phyloP scores from a whole-genome alignment of 2,113 vertebrate species.

The Garra rufa region DNA sequence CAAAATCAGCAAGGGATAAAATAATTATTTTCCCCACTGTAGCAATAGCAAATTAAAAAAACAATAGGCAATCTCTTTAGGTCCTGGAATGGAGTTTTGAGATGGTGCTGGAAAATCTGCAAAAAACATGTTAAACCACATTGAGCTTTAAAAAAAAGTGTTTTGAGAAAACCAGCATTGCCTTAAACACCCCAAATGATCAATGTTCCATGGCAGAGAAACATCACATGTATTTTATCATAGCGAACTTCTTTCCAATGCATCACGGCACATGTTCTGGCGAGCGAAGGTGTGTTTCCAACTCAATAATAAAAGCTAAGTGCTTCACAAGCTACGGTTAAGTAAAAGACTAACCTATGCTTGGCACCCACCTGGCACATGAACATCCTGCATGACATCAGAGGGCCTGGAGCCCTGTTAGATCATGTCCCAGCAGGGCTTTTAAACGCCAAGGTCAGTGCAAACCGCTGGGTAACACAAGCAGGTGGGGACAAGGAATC shows the following conservation, averaged over 20 bases:
- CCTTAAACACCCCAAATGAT: not conserved
- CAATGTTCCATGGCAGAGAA: slow-evolving; percentile 24
- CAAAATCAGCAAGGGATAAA: too few species aligned
- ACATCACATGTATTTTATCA: slow-evolving; percentile 32
- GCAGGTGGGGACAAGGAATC: slow-evolving; percentile 53
- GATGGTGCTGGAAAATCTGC: slow-evolving; percentile 29
- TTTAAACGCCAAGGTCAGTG: slow-evolving; percentile 24
- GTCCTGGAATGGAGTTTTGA: not conserved
- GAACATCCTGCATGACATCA: slow-evolving; percentile 52
- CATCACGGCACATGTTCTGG: not conserved
- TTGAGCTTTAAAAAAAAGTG: slow-evolving; percentile 16
- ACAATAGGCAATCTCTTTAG: not conserved
- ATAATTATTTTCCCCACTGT: too few species aligned
- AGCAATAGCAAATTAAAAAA: not conserved
- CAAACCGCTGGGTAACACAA: slow-evolving; percentile 23
- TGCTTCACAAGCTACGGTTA: slow-evolving; percentile 21
- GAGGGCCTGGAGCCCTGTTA: slow-evolving; percentile 35
- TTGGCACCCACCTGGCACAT: slow-evolving; percentile 41
- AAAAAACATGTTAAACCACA: slow-evolving; percentile 35
- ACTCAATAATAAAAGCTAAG: slow-evolving; percentile 9
- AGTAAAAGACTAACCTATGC: slow-evolving; percentile 27
- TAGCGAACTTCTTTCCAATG: slow-evolving; percentile 28
- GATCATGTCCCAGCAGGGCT: slow-evolving; percentile 39
- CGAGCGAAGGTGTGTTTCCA: slow-evolving; percentile 20
- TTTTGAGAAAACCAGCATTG: slow-evolving; percentile 1